phyloP scores from a whole-genome alignment of 2,113 vertebrate genomes.

The Pachyramphus minor region DNA sequence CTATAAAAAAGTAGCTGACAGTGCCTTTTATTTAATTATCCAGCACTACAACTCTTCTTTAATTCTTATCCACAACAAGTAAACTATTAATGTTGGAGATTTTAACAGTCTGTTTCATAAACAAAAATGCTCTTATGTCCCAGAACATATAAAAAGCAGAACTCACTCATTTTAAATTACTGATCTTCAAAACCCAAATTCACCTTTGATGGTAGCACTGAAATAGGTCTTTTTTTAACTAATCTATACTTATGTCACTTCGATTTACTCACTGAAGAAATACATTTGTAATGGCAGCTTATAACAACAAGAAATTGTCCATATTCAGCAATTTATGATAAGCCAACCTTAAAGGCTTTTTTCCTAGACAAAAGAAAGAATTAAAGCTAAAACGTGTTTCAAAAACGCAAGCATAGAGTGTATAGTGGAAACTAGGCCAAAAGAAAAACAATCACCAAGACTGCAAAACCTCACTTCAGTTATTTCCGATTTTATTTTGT shows the following conservation, averaged over 20 bases:
- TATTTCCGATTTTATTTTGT: not conserved
- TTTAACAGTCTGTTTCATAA: conserved; percentile 6
- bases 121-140: not conserved
- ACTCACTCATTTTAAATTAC: not conserved
- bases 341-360: not conserved
- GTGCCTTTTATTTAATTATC: not conserved
- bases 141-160: not conserved
- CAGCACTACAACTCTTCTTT: not conserved
- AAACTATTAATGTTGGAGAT: conserved; percentile 17
- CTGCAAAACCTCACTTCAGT: not conserved
- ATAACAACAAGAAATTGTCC: not conserved
- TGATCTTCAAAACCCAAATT: not conserved
- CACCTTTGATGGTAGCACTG: not conserved
- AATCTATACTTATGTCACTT: not conserved
- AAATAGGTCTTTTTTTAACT: not conserved
- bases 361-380: not conserved
- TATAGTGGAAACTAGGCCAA: not conserved
- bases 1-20: not conserved
- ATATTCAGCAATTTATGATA: not conserved
- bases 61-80: conserved; percentile 13
- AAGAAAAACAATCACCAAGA: not conserved
- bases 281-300: not conserved
- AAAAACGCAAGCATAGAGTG: not conserved
- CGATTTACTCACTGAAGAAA: not conserved
- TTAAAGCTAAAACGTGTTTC: not conserved